phyloP scores from a whole-genome alignment of 2,797 vertebrate species.

The Oryzias sinensis region DNA sequence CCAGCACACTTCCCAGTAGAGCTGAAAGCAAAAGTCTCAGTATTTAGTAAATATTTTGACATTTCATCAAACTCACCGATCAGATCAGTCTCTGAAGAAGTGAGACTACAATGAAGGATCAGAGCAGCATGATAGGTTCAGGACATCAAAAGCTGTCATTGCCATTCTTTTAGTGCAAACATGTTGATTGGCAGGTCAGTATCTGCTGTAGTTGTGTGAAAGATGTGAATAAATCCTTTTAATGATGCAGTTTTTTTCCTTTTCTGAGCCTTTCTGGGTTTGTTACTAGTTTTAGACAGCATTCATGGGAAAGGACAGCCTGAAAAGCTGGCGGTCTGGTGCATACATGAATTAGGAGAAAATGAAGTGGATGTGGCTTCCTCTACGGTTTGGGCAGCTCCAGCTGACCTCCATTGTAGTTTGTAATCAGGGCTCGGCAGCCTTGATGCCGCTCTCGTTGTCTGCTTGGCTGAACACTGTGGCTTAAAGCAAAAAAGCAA shows the following conservation, averaged over 20 bases:
- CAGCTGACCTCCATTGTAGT: conserved; percentile 59
- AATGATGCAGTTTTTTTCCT: conserved; percentile 6
- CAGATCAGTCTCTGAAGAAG: no score
- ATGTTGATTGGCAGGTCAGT: no score
- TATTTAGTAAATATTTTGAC: no score
- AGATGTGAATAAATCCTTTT: conserved; percentile 6
- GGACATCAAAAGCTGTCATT: no score
- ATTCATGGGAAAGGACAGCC: conserved; percentile 41
- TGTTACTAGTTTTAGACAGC: conserved; percentile 23
- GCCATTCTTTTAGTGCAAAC: no score
- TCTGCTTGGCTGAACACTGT: conserved; percentile 62
- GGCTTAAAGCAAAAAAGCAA: conserved; percentile 35
- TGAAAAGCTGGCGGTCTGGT: conserved; percentile 25
- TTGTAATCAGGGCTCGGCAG: conserved; percentile 73
- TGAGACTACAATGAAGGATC: no score
- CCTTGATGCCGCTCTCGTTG: conserved; percentile 41
- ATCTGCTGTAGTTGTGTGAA: no score
- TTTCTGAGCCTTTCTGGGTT: conserved; percentile 7
- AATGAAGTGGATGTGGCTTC: conserved; percentile 52
- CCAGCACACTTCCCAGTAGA: no score
- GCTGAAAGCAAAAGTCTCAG: no score
- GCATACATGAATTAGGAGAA: conserved; percentile 43
- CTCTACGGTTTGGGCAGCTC: conserved; percentile 39
- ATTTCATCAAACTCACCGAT: no score
- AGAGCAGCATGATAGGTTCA: no score